These are phyloP conservation scores for Spatulosminthurus flaviceps DNA, from an alignment of 2,888 invertebrate genomes.

Conservation along the genomic window DNA sequence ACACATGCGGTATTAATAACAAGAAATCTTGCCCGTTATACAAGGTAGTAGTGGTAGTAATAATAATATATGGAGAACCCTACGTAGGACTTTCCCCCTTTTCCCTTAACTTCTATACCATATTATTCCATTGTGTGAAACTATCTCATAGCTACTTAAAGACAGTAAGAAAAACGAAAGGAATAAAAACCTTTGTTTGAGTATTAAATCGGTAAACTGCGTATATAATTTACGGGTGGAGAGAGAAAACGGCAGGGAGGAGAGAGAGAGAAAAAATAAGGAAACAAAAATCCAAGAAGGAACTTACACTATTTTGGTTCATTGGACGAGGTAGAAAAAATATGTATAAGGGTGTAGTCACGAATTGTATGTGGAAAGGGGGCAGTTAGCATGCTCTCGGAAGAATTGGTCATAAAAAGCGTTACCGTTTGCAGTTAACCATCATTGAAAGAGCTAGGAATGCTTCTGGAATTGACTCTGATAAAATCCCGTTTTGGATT, in stretches of 20 bases:
- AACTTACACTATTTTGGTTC: neutral
- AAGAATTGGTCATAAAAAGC: constrained; percentile 54
- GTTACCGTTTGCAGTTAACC: constrained; percentile 52
- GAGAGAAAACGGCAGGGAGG: too few relatives aligned
- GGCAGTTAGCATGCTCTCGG: constrained; percentile 32
- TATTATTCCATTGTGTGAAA: neutral
- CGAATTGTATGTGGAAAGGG: neutral
- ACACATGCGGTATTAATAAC: neutral
- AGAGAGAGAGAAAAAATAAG: neutral
- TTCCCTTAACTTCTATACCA: too few relatives aligned
- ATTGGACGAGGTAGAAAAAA: neutral
- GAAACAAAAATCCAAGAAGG: neutral
- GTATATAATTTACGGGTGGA: neutral
- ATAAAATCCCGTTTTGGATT: constrained; percentile 54
- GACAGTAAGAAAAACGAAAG: neutral
- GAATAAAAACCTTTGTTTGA: neutral
- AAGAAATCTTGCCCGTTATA: neutral
- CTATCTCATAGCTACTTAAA: neutral
- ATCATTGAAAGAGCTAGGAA: constrained; percentile 43
- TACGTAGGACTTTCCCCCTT: neutral
- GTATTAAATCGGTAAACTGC: constrained; percentile 4
- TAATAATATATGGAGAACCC: neutral
- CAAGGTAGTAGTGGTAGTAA: neutral
- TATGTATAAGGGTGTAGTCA: neutral
- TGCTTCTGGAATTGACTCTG: constrained; percentile 51